A percentile compares a stretch with the other conserved stretches of the same genome.
These are phyloP conservation scores for Neomonachus schauinslandi DNA, from an alignment of 2,113 vertebrate species.

Conservation along the genomic window DNA sequence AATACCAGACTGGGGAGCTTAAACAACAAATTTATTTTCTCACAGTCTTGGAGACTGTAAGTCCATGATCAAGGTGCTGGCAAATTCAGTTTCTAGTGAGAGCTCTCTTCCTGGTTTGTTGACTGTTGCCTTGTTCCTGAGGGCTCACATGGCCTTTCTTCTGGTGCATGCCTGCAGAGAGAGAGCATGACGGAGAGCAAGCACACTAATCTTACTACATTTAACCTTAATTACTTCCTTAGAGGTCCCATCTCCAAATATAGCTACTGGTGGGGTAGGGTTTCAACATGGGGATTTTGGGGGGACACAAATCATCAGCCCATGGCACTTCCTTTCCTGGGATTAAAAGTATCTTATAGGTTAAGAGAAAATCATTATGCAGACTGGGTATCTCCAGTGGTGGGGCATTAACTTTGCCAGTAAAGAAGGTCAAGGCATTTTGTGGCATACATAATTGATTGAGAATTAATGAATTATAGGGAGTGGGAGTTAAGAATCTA, in stretches of 20 bases:
- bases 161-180: neutral
- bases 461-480: neutral
- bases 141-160: neutral
- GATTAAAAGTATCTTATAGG: neutral
- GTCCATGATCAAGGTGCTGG: neutral
- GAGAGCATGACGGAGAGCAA: neutral
- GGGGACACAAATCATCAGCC: neutral
- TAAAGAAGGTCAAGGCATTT: neutral
- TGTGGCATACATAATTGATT: neutral
- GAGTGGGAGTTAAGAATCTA: neutral
- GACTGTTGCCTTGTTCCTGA: neutral
- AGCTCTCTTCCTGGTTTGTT: neutral
- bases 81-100: neutral
- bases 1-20: neutral
- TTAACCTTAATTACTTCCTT: neutral
- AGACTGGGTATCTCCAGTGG: neutral
- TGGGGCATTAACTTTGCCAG: neutral
- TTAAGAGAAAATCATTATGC: neutral
- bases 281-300: neutral
- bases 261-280: neutral
- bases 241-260: neutral
- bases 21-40: neutral
- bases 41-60: neutral
- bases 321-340: neutral
- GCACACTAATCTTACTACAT: neutral